A percentile compares a stretch with the other conserved stretches of the same genome.
phyloP scores from a whole-genome alignment of 2,113 vertebrate genomes.

The Rafetus swinhoei region DNA sequence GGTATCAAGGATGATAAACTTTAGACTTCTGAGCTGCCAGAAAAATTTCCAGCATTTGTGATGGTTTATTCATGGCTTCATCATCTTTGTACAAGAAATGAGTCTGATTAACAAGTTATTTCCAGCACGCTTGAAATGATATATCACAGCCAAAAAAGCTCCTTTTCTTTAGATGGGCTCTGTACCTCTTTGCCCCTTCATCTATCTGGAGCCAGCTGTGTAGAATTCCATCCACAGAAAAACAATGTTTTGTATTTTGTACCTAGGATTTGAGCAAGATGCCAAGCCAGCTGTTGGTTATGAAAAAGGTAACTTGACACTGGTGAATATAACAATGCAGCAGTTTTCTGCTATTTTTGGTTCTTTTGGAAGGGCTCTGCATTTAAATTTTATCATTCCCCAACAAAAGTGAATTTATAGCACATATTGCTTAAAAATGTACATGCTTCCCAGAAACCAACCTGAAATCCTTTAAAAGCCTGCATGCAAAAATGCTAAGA shows the following conservation, averaged over 20 bases:
- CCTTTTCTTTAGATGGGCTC: background rate
- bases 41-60: background rate
- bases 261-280: background rate
- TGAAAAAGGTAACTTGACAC: background rate
- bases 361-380: background rate
- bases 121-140: background rate
- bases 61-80: background rate
- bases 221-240: background rate
- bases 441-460: background rate
- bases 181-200: background rate
- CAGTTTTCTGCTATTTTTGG: background rate
- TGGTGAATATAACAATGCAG: background rate
- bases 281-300: background rate
- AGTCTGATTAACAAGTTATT: background rate
- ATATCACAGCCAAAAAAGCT: background rate
- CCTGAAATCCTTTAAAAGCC: background rate
- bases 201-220: background rate
- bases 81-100: background rate
- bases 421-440: background rate
- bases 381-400: slow-evolving; percentile 9
- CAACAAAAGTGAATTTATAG: background rate
- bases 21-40: background rate
- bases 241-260: background rate
- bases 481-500: background rate
- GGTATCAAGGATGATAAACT: background rate